These are phyloP conservation scores for Drosophila hamatofila DNA, from an alignment of 2,888 invertebrate genomes.

Conservation along the genomic window DNA sequence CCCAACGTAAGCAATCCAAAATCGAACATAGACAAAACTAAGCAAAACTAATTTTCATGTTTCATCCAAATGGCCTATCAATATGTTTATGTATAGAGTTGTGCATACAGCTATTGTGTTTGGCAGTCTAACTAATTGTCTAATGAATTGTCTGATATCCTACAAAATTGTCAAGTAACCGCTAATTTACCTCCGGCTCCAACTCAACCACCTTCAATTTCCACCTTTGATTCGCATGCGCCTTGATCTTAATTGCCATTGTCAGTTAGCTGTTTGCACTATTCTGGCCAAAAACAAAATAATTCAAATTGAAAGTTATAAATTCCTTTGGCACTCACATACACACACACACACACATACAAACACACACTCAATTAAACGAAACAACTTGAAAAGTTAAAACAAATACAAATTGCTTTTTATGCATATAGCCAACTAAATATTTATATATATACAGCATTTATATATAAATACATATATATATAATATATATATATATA, in stretches of 20 bases:
- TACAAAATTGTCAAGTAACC: constrained; percentile 25
- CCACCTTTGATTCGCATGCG: not conserved
- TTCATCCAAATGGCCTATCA: not conserved
- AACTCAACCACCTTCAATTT: constrained; percentile 1
- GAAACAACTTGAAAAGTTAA: constrained; percentile 73
- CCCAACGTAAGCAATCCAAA: constrained; percentile 32
- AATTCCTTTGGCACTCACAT: constrained; percentile 6
- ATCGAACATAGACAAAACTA: constrained; percentile 6
- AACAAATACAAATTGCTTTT: constrained; percentile 61
- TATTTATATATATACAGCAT: constrained; percentile 34
- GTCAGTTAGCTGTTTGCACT: constrained; percentile 39
- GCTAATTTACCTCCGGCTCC: constrained; percentile 61
- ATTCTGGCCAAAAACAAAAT: not conserved
- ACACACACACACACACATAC: constrained; percentile 28
- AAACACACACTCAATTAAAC: constrained; percentile 56
- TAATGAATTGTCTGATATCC: not conserved
- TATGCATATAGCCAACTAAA: constrained; percentile 43
- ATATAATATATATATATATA: constrained; percentile 30
- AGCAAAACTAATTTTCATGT: not conserved
- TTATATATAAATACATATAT: constrained; percentile 33
- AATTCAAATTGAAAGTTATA: not conserved
- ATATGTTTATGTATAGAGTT: not conserved
- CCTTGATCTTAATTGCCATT: not conserved
- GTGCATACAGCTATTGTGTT: constrained; percentile 1
- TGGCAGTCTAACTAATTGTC: not conserved